phyloP scores from a whole-genome alignment of 2,888 invertebrate species.

The Hecatera dysodea region DNA sequence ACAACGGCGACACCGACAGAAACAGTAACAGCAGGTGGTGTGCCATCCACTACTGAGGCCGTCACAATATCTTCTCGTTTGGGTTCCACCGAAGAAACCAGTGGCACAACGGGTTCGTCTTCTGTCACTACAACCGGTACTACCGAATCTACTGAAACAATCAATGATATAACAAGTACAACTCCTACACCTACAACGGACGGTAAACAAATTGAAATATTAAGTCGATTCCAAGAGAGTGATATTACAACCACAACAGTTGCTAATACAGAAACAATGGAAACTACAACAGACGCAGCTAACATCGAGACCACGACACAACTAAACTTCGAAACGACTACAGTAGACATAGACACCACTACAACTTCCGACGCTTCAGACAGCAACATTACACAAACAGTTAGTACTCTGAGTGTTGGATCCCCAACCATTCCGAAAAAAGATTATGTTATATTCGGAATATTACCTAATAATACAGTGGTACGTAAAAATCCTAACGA shows the following conservation, averaged over 20 bases:
- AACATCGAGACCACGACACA: slow-evolving; percentile 73
- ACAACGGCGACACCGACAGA: slow-evolving; percentile 57
- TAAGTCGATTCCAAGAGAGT: slow-evolving; percentile 59
- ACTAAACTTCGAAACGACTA: slow-evolving; percentile 69
- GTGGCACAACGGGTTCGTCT: slow-evolving; percentile 53
- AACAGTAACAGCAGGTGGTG: slow-evolving; percentile 26
- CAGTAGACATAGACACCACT: slow-evolving; percentile 65
- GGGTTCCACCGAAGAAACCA: slow-evolving; percentile 52
- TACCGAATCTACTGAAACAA: slow-evolving; percentile 50
- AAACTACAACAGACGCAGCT: slow-evolving; percentile 69
- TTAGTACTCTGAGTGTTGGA: slow-evolving; percentile 72
- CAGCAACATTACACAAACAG: slow-evolving; percentile 73
- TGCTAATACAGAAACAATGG: slow-evolving; percentile 55
- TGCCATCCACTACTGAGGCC: slow-evolving; percentile 53
- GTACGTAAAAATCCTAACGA: slow-evolving; percentile 94
- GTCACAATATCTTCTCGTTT: slow-evolving; percentile 44
- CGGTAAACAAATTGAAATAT: slow-evolving; percentile 49
- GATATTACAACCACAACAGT: slow-evolving; percentile 36
- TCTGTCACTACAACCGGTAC: slow-evolving; percentile 47
- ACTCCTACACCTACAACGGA: slow-evolving; percentile 65
- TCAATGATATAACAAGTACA: slow-evolving; percentile 59
- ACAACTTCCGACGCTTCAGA: slow-evolving; percentile 64
- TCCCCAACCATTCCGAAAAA: slow-evolving; percentile 88
- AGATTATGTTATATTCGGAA: slow-evolving; percentile 94
- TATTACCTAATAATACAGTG: slow-evolving; percentile 95